These are phyloP conservation scores for Planiliza haematocheilus DNA, from an alignment of 2,113 vertebrate genomes.

Conservation along the genomic window DNA sequence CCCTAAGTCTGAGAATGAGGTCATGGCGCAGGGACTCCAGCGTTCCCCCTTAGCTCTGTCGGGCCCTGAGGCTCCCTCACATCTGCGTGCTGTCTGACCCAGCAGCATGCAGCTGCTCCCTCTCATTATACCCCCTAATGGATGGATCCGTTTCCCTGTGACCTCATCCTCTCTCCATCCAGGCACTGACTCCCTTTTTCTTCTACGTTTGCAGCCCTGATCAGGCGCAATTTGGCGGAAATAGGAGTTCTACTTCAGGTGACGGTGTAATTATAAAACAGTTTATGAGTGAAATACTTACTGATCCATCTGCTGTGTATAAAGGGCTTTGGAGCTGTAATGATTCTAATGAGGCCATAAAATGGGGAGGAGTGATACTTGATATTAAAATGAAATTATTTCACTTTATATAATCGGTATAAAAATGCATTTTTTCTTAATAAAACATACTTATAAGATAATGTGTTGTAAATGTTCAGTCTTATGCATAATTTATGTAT, in stretches of 20 bases:
- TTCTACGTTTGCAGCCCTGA: slow-evolving; percentile 23
- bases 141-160: slow-evolving; percentile 82
- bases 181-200: slow-evolving; percentile 25
- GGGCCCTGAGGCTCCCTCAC: slow-evolving; percentile 60
- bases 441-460: no score
- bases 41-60: slow-evolving; percentile 27
- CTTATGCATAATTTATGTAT: no score
- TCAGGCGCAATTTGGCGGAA: slow-evolving; percentile 17
- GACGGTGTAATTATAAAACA: background rate
- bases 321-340: no score
- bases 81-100: slow-evolving; percentile 76
- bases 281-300: no score
- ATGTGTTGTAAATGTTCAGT: no score
- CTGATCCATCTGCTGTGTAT: no score
- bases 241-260: background rate
- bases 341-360: background rate
- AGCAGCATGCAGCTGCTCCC: slow-evolving; percentile 80
- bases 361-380: background rate
- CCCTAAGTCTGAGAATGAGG: slow-evolving; percentile 57
- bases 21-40: slow-evolving; percentile 55
- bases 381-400: no score
- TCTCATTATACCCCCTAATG: slow-evolving; percentile 81
- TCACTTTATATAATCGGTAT: no score
- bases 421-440: no score
- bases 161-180: slow-evolving; percentile 76